phyloP scores from a whole-genome alignment of 1,140 invertebrate genomes.

The Ruditapes philippinarum region DNA sequence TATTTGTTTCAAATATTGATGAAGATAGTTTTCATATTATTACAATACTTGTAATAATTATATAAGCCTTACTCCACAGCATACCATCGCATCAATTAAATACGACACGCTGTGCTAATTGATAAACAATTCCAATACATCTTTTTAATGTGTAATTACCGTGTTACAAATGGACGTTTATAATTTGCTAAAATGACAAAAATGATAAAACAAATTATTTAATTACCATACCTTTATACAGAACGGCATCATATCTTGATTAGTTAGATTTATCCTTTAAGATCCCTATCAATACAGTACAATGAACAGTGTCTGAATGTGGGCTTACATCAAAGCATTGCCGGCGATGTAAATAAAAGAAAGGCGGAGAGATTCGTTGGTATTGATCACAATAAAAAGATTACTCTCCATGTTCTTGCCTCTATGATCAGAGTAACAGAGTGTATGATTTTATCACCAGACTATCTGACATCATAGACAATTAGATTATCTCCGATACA shows the following conservation, averaged over 20 bases:
- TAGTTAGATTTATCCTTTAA: not conserved
- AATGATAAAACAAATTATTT: no score
- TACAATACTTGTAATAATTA: no score
- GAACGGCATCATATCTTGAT: not conserved
- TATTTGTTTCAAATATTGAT: no score
- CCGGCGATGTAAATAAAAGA: slow-evolving; percentile 4
- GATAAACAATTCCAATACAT: no score
- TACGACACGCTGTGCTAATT: no score
- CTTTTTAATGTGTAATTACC: no score
- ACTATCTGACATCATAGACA: not conserved
- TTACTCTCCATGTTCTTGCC: not conserved
- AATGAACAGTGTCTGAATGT: not conserved
- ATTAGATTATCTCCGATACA: not conserved
- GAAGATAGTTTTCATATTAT: no score
- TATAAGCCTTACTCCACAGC: no score
- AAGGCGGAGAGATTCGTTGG: not conserved
- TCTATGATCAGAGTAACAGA: not conserved
- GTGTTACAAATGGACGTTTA: no score
- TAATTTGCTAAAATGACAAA: no score
- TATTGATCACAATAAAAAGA: slow-evolving; percentile 20
- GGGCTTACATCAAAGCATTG: not conserved
- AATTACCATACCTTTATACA: slow-evolving; percentile 17
- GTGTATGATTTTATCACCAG: not conserved
- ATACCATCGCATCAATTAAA: no score
- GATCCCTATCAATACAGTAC: not conserved